A percentile compares a stretch with the other conserved stretches of the same genome.
Conservation (phyloP, 2,797 vertebrate genomes). For the Carcharodon carcharias region DNA sequence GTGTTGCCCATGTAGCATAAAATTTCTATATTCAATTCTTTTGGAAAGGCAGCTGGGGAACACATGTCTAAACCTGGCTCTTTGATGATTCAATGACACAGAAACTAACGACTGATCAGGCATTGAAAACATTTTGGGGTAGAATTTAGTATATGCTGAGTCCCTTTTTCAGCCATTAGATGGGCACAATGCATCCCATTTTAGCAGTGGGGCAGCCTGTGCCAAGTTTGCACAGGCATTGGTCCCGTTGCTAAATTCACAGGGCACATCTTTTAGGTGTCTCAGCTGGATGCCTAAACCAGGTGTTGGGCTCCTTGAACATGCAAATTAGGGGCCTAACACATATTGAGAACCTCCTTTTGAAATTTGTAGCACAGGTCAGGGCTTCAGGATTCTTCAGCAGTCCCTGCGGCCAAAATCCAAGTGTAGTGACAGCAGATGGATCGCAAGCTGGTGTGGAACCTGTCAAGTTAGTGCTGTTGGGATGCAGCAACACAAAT, state of each 20-base stretch:
- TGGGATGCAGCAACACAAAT: not conserved
- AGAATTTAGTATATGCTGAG: not conserved
- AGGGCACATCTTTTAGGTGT: not conserved
- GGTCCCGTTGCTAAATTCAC: not conserved
- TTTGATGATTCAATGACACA: not conserved
- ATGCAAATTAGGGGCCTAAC: not conserved
- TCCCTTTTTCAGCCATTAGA: not conserved
- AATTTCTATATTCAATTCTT: not conserved
- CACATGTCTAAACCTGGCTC: not conserved
- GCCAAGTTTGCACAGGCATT: not conserved
- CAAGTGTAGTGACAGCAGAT: not conserved
- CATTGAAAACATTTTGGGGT: not conserved
- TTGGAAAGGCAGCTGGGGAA: conserved; percentile 17
- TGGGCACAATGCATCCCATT: not conserved
- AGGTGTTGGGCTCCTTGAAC: not conserved
- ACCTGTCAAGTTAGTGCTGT: not conserved
- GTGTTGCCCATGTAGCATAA: not conserved
- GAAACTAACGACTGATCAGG: not conserved
- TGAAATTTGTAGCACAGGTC: not conserved
- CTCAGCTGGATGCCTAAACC: not conserved
- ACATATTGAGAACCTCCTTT: not conserved
- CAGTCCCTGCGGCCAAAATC: not conserved
- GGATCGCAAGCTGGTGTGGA: not conserved
- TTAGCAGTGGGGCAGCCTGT: not conserved
- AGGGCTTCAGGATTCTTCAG: not conserved